Evolutionary conservation across 2,888 invertebrate species (phyloP), one percentile per base, ranked within the genome.

Genomic region (Ephialtes manifestator): DNA sequence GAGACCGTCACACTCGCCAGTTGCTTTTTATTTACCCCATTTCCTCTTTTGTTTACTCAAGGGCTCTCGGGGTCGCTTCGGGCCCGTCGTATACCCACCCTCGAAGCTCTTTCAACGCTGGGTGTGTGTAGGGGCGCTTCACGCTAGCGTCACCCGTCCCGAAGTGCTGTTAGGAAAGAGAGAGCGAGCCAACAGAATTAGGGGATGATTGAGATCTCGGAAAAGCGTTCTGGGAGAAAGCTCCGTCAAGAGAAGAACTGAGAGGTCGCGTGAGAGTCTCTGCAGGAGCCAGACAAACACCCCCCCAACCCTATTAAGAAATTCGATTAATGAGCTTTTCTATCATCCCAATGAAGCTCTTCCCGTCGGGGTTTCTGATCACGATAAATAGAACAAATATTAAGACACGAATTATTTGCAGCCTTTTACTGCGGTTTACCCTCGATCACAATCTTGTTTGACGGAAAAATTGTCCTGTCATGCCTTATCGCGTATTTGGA

Each of bases 11-110:
- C 89, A 87, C 89, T 87, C 87, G 88, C 83, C 86, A 83, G 88
- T 90, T 90, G 90, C 90, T 92, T 92, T 91, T 92, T 93, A 93
- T 93, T 93, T 93, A 92, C 92, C 88, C 91, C 90, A 90, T 93
- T 92, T 91, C 90, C 89, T 88, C 89, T 89, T 91, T 92, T 93
- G 91, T 93, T 93, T 92, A 92, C 92, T 90, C 89, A 87, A 88
- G 89, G 87, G 88, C 89, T 88, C 88, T 87, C 77, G 83, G 76
- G 74, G 70, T 79, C 65, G 70, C 85, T 65, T 76, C 79, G 75
- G 65, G 76, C 63, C 63, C 39, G 63, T 15, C 60, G 63, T 72
- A 65, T 65, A 72, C 63, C 63, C 77, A 65, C 85, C 80, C 86
- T 67, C 82, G 67, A 77, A 78, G 60, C 70, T 60, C 67, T 39